Percentiles rank a stretch among this genome's conserved stretches.
Conservation (phyloP, 2,888 invertebrate species). For the Thecophora atra region DNA sequence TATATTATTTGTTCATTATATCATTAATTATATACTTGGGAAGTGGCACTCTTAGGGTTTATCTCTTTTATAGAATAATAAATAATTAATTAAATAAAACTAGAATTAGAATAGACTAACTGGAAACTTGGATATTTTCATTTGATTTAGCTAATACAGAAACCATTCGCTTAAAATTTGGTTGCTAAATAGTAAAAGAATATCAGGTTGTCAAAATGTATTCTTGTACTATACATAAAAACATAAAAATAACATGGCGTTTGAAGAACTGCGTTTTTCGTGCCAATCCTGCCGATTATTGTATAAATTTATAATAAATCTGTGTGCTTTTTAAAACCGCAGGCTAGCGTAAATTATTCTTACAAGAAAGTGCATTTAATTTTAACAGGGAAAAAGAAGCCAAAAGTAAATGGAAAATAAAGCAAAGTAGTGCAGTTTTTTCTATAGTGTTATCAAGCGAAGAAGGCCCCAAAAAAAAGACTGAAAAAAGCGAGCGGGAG, state of each 20-base stretch:
- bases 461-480: conserved; percentile 15
- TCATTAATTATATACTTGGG: no score
- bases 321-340: neutral
- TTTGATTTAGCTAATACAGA: neutral
- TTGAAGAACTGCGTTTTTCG: conserved; percentile 26
- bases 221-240: conserved; percentile 16
- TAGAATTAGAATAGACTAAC: no score
- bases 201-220: conserved; percentile 26
- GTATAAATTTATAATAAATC: conserved; percentile 4
- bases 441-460: neutral
- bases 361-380: neutral
- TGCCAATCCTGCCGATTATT: conserved; percentile 8
- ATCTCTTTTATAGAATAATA: no score
- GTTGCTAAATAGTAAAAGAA: neutral
- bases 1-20: no score
- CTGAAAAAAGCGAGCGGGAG: conserved; percentile 10
- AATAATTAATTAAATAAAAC: no score
- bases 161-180: no score
- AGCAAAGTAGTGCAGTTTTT: neutral
- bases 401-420: conserved; percentile 4
- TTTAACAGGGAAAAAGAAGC: neutral
- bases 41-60: no score
- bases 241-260: conserved; percentile 30
- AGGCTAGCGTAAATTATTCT: neutral
- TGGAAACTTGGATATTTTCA: no score